These are phyloP conservation scores for Dufourea novaeangliae DNA, from an alignment of 1,140 invertebrate species.

Conservation along the genomic window DNA sequence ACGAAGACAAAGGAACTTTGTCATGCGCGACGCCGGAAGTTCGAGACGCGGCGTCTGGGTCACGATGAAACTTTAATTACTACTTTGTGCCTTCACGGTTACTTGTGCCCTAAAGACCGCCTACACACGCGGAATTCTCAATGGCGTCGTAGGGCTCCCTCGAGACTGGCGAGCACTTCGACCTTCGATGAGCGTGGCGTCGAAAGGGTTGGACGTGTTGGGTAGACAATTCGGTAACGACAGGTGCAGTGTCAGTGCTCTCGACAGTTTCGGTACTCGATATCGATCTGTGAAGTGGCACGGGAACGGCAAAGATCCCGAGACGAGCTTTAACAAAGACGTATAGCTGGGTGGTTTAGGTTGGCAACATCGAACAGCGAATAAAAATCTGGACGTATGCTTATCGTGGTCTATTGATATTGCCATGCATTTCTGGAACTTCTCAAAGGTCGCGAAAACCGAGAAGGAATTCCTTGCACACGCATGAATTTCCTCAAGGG, in stretches of 20 bases:
- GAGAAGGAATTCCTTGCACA: neutral
- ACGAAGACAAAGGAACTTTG: neutral
- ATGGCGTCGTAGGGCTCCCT: neutral
- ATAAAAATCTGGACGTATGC: neutral
- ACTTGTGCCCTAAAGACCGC: neutral
- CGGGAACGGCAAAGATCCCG: neutral
- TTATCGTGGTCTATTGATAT: neutral
- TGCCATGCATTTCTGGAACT: neutral
- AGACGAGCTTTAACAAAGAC: neutral
- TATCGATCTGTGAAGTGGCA: neutral
- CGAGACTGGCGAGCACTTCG: slow-evolving; percentile 1
- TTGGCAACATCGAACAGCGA: neutral
- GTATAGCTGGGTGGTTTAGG: neutral
- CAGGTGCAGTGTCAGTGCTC: neutral
- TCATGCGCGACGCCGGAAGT: neutral
- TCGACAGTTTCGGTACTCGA: neutral
- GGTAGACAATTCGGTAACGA: neutral
- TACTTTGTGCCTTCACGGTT: slow-evolving; percentile 23
- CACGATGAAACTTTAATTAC: slow-evolving; percentile 41
- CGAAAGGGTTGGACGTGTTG: no score
- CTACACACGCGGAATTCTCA: slow-evolving; percentile 8
- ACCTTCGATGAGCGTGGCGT: neutral
- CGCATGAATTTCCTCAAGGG: neutral
- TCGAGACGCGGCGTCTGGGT: neutral
- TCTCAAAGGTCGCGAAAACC: neutral